Percentiles rank a stretch among this genome's conserved stretches.
Conservation (phyloP, 2,888 invertebrate species). For the Habroteleia sp. region DNA sequence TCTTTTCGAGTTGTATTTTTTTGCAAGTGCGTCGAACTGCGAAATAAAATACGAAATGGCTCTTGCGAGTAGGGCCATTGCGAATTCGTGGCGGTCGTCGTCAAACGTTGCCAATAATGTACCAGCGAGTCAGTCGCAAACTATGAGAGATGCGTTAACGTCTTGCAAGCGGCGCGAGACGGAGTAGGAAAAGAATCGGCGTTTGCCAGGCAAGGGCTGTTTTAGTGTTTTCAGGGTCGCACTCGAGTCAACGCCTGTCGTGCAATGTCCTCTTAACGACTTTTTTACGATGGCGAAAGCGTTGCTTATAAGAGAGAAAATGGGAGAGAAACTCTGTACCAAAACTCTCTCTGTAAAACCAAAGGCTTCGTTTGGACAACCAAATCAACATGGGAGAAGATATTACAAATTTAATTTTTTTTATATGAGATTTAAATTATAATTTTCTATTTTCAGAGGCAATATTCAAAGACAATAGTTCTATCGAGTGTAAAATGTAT, state of each 20-base stretch:
- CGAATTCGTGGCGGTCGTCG: constrained; percentile 74
- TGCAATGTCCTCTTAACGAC: constrained; percentile 66
- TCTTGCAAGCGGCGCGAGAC: constrained; percentile 63
- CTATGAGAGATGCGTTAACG: constrained; percentile 13
- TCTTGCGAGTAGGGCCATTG: no score
- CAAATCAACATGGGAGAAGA: constrained; percentile 20
- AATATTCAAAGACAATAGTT: no score
- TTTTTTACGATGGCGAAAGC: constrained; percentile 62
- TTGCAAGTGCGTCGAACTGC: no score
- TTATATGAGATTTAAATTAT: no score
- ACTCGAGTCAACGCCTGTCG: constrained; percentile 50
- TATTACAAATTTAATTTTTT: constrained; percentile 26
- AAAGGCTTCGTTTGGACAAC: constrained; percentile 22
- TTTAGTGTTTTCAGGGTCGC: constrained; percentile 70
- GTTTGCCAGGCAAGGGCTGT: constrained; percentile 65
- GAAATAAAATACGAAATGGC: no score
- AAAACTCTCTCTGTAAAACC: background rate
- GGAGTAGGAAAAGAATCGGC: constrained; percentile 60
- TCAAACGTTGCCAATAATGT: constrained; percentile 74
- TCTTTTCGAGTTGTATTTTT: no score
- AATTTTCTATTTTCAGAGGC: no score
- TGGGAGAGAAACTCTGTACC: no score
- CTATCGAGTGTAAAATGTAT: no score
- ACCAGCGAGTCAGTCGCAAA: constrained; percentile 38
- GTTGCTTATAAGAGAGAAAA: constrained; percentile 20